phyloP scores from a whole-genome alignment of 2,113 vertebrate species.

The Trogon surrucura region DNA sequence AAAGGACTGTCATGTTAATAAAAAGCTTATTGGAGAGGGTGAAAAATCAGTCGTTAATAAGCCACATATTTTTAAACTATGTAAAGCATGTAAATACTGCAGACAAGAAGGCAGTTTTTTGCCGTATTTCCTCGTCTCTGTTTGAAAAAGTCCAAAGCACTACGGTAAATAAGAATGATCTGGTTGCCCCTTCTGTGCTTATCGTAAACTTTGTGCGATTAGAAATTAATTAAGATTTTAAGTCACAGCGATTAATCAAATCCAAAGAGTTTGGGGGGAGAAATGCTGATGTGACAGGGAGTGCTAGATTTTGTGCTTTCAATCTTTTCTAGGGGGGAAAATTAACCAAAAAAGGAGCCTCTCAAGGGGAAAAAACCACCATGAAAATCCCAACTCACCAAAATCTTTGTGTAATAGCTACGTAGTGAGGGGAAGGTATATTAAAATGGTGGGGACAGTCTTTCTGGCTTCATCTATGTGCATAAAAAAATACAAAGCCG shows the following conservation, averaged over 20 bases:
- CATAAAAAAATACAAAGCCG: background rate
- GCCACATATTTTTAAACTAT: slow-evolving; percentile 77
- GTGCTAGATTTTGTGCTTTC: background rate
- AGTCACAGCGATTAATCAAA: background rate
- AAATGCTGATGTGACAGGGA: background rate
- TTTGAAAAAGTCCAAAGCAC: slow-evolving; percentile 38
- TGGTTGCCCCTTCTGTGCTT: background rate
- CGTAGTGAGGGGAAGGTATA: background rate
- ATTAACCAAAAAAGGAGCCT: background rate
- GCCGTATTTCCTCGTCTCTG: slow-evolving; percentile 61
- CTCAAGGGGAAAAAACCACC: background rate
- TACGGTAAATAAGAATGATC: slow-evolving; percentile 9
- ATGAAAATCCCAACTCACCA: background rate
- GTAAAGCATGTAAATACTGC: slow-evolving; percentile 74
- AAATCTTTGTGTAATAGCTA: background rate
- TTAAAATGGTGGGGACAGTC: background rate
- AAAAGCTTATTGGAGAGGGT: slow-evolving; percentile 70
- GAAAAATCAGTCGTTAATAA: slow-evolving; percentile 76
- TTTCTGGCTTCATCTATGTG: background rate
- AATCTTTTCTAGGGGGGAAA: background rate
- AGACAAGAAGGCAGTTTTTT: slow-evolving; percentile 56
- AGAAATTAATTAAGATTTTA: background rate
- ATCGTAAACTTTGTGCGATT: background rate
- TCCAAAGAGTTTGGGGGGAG: background rate
- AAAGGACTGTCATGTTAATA: slow-evolving; percentile 74